A percentile compares a stretch with the other conserved stretches of the same genome.
Evolutionary conservation across 1,140 invertebrate genomes (phyloP).

Genomic region (Lepeophtheirus salmonis): DNA sequence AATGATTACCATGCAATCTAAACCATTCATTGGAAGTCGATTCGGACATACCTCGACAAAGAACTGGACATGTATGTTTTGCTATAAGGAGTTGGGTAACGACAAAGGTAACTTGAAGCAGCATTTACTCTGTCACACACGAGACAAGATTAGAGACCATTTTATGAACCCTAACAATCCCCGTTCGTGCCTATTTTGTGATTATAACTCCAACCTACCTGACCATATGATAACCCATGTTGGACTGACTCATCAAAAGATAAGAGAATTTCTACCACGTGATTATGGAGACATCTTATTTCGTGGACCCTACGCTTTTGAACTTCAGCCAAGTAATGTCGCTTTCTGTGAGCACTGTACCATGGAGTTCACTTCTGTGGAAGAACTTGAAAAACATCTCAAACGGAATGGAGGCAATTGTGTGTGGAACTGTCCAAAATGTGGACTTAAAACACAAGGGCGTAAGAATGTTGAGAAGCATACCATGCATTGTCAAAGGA

Average conservation of each 20-base stretch:
- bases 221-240: background rate
- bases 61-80: background rate
- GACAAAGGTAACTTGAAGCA: background rate
- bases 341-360: background rate
- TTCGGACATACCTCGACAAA: background rate
- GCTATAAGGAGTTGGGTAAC: background rate
- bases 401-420: background rate
- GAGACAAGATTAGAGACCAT: background rate
- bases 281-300: background rate
- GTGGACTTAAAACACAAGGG: background rate
- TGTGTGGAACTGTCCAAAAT: background rate
- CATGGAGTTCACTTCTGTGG: background rate
- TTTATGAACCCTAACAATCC: background rate
- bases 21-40: background rate
- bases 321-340: background rate
- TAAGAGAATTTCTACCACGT: background rate
- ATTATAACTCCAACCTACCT: background rate
- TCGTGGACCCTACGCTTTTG: background rate
- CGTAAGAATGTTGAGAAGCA: background rate
- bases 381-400: background rate
- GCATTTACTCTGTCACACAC: background rate
- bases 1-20: background rate
- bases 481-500: background rate
- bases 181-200: background rate
- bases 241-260: background rate